A percentile compares a stretch with the other conserved stretches of the same genome.
phyloP scores from a whole-genome alignment of 2,113 vertebrate species.

The Oxygymnocypris stewartii region DNA sequence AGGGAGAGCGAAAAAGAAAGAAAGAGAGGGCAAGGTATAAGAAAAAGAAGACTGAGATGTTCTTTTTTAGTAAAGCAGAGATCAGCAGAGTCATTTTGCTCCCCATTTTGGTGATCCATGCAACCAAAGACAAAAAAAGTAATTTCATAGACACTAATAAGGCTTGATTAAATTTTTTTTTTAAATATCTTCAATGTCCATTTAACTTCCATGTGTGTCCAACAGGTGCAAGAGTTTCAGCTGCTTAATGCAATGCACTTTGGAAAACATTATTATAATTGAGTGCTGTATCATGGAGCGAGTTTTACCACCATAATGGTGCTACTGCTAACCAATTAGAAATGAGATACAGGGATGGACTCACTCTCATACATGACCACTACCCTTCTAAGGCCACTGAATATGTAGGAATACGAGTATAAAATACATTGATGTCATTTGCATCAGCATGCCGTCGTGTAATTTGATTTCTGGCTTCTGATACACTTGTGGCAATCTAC shows the following conservation, averaged over 20 bases:
- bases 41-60: constrained; percentile 67
- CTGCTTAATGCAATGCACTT: not conserved
- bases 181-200: not conserved
- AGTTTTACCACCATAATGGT: not conserved
- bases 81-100: constrained; percentile 41
- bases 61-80: constrained; percentile 56
- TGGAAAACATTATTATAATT: constrained; percentile 2
- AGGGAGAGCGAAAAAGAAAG: constrained; percentile 59
- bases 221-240: constrained; percentile 15
- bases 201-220: not conserved
- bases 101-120: constrained; percentile 18
- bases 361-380: not conserved
- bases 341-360: not conserved
- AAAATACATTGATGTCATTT: not conserved
- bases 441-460: not conserved
- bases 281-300: not conserved
- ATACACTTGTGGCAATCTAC: not conserved
- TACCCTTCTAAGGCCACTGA: not conserved
- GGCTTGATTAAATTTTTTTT: not conserved
- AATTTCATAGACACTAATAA: not conserved
- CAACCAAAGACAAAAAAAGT: not conserved
- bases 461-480: not conserved
- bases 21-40: constrained; percentile 70
- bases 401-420: not conserved
- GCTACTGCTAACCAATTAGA: not conserved